These are phyloP conservation scores for Tragelaphus imberbis DNA, from an alignment of 2,113 vertebrate species.

Conservation along the genomic window DNA sequence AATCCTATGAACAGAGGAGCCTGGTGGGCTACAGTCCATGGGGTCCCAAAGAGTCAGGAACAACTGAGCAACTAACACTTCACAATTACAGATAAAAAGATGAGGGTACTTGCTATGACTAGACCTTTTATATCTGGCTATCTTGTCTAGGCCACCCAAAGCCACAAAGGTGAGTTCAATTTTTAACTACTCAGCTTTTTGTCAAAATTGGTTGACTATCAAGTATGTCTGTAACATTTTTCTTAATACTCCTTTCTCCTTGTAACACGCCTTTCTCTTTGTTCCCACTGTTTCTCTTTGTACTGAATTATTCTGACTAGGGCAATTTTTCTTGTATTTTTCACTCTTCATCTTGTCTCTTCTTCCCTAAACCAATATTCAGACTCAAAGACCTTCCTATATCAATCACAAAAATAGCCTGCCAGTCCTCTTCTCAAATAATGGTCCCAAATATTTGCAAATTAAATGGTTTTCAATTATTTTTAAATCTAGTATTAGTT, in stretches of 20 bases:
- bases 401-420: neutral
- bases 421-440: neutral
- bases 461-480: neutral
- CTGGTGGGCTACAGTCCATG: neutral
- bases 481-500: neutral
- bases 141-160: neutral
- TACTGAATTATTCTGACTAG: neutral
- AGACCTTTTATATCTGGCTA: neutral
- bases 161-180: neutral
- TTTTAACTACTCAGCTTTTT: slow-evolving; percentile 1
- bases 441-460: neutral
- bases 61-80: neutral
- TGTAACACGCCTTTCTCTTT: neutral
- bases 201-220: slow-evolving; percentile 13
- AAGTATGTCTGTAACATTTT: slow-evolving; percentile 2
- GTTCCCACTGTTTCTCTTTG: neutral
- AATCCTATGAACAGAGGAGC: neutral
- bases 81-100: neutral
- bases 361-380: neutral
- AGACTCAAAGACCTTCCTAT: neutral
- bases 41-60: neutral
- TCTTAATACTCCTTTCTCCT: neutral
- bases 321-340: neutral
- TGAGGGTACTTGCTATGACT: neutral
- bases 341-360: neutral